Evolutionary conservation across 2,888 invertebrate species (phyloP), one percentile per base, ranked within the genome.

Genomic region (Microplitis deprimator): DNA sequence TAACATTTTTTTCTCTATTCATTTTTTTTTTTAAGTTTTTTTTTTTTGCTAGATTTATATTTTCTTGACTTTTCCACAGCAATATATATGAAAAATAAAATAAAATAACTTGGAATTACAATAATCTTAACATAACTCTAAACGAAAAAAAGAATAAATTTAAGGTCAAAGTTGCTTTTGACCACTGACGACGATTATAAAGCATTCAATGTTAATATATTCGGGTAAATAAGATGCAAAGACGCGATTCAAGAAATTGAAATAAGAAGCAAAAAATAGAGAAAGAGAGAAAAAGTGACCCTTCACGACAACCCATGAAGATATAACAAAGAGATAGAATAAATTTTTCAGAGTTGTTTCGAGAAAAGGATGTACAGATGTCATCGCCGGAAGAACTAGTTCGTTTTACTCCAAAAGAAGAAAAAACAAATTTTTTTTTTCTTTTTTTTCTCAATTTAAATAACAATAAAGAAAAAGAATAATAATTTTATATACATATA

Each of bases 141-240:
- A 16, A 20, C 20, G 59, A 68, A 17, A 50, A 67, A 60, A 59
- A 68, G 67, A 68, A 74, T 74, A 70, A 67, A 16, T 72, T 60
- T 61, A 41, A 62, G 67, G 65, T 73, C 38, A 73, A 68, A 69
- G 64, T 73, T 72, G 69, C 39, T 64, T 50, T 69, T 73, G 72
- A 72, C 73, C 68, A 64, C 68, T 29, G 17, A n/a, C 68, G 68
- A 64, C 62, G 20, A 69, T 70, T 64, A 76, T 77, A 69, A 77
- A 76, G 75, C 80, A 82, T 82, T 81, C 78, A 80, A 81, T 82
- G 79, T 77, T 80, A 82, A 82, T 80, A 72, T 77, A 61, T 73
- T 64, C 62, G 29, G 59, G 68, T 60, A 67, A 73, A 64, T 67
- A 73, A 73, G 67, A 73, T 67, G 73, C 73, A 67, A 65, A 73